Evolutionary conservation across 2,113 vertebrate genomes (phyloP), one percentile per base, ranked within the genome.

Genomic region (Nycticorax nycticorax): DNA sequence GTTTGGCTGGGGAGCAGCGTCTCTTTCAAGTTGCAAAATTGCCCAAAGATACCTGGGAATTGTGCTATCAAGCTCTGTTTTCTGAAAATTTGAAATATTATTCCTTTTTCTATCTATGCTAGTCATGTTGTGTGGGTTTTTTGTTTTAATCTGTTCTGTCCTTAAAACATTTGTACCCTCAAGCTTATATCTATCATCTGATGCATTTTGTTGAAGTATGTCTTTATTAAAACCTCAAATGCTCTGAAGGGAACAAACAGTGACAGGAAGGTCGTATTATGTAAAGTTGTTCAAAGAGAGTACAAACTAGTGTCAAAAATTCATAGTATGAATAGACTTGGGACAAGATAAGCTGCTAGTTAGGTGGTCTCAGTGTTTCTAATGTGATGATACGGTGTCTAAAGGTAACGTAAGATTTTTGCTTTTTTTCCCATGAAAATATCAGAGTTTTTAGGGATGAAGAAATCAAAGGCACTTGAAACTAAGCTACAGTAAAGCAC

Each of bases 191-290:
- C 59, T 88, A 23, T 92, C 20, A 23, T 92, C 20, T 52, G 73
- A 80, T 88, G 45, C 28, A 21, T 93, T 93, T 91, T 85, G 82
- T 83, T 88, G 82, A 81, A 93, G 26, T 69, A 63, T 39, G 33
- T 69, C 63, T 73, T 94, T 76, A 85, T 69, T 86, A 79, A 88
- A 95, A 80, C 72, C 23, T 71, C 55, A 92, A 92, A 88, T 50
- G 21, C 26, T 94, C 43, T 96, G 75, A 92, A 96, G 82, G 85
- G 68, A 94, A 95, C 75, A 69, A 94, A 66, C n/a, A 85, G 68
- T 92, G 96, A 83, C 93, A 96, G 89, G 57, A 93, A 96, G 50
- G 72, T 95, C 17, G 0, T 55, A 57, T 92, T 93, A 94, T n/a
- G 30, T 88, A 71, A 94, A 97, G 47, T 63, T 78, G 18, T 52